A percentile compares a stretch with the other conserved stretches of the same genome.
phyloP scores from a whole-genome alignment of 2,797 vertebrate species.

The Aratinga solstitialis region DNA sequence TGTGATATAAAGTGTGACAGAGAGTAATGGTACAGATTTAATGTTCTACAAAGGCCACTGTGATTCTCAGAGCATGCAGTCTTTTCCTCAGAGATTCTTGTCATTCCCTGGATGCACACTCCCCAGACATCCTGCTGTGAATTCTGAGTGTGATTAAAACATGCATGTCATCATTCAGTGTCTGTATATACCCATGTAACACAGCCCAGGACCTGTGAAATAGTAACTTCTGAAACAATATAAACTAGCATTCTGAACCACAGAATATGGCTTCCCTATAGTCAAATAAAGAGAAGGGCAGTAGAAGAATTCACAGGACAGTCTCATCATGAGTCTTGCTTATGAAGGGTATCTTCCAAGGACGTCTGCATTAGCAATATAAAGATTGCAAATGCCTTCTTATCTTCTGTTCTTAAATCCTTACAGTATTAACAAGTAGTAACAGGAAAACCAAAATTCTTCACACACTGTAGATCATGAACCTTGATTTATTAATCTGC shows the following conservation, averaged over 20 bases:
- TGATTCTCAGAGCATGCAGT: background rate
- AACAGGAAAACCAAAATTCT: background rate
- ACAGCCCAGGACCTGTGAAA: background rate
- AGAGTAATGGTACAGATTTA: background rate
- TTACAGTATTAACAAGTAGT: background rate
- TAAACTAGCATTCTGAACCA: background rate
- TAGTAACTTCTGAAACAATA: background rate
- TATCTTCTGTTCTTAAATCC: background rate
- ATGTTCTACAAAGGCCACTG: background rate
- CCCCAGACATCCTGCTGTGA: background rate
- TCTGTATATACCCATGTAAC: background rate
- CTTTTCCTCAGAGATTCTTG: background rate
- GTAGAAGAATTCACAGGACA: background rate
- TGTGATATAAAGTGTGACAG: background rate
- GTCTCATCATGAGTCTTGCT: rapidly evolving
- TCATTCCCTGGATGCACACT: background rate
- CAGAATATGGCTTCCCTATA: background rate
- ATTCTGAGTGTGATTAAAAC: background rate
- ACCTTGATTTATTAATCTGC: background rate
- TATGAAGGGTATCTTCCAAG: background rate
- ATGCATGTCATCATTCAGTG: background rate
- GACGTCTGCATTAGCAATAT: background rate
- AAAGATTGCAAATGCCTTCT: background rate
- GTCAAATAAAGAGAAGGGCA: background rate
- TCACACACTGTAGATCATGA: background rate